Evolutionary conservation across 1,140 invertebrate genomes (phyloP), one percentile per base, ranked within the genome.

Genomic region (Phenacoccus solenopsis): DNA sequence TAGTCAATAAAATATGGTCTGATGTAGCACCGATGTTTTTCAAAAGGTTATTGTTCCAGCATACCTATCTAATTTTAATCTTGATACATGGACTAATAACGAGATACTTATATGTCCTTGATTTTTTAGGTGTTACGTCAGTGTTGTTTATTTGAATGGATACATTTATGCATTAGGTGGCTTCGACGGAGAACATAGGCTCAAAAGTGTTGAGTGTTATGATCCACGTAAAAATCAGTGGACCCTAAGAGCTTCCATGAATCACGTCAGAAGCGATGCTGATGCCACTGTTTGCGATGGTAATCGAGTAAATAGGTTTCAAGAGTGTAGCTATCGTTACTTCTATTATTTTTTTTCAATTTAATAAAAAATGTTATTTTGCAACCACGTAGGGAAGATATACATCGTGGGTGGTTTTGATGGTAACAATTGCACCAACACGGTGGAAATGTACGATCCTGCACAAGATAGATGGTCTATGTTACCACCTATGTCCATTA

Each of bases 331-430:
- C n/a, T n/a, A n/a, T n/a, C n/a, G n/a, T n/a, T n/a, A n/a, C n/a
- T n/a, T n/a, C n/a, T n/a, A n/a, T n/a, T n/a, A n/a, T n/a, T n/a
- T 2, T 49, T 9, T 2, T 49, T 49, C 5, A 9, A 49, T 49
- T 49, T 49, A 32, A 32, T 7, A 32, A n/a, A n/a, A n/a, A n/a
- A n/a, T n/a, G n/a, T n/a, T n/a, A n/a, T 32, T 7, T 32, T 32
- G 30, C 13, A 32, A 32, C 13, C 5, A 32, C 16, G 13, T 9
- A 49, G 38, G 38, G 13, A 49, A n/a, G 20, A 88, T 92, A 69
- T 91, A 90, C 76, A 89, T 93, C 35, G 86, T 86, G 1, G 91
- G 90, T 0, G 94, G 94, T 0, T 96, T 96, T 77, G 93, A 96
- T 78, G 93, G 94, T 0, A 86, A 87, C 69, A 90, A 94, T 74